These are phyloP conservation scores for Atractosteus spatula DNA, from an alignment of 2,113 vertebrate genomes.

Conservation along the genomic window DNA sequence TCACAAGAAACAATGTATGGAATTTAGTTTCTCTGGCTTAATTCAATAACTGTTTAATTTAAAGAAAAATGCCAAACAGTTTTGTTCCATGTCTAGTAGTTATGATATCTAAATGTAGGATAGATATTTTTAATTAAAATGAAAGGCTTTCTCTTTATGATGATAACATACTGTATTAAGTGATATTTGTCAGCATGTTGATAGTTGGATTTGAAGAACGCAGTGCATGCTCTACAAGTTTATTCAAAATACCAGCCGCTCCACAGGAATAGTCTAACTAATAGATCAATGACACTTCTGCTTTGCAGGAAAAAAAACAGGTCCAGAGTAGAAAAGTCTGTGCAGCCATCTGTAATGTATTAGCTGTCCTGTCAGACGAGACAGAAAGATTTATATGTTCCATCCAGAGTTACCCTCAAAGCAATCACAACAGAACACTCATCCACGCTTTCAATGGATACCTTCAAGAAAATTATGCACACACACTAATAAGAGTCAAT, in stretches of 20 bases:
- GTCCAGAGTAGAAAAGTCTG: background rate
- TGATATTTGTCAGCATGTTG: background rate
- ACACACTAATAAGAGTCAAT: background rate
- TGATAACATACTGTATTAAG: background rate
- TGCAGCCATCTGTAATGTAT: background rate
- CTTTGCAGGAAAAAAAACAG: background rate
- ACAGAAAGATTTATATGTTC: constrained; percentile 10
- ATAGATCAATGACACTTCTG: background rate
- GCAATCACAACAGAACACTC: background rate
- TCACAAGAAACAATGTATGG: too few relatives aligned
- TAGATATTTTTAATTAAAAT: background rate
- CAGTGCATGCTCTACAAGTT: background rate
- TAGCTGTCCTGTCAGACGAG: constrained; percentile 1
- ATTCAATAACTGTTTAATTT: too few relatives aligned
- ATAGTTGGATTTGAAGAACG: constrained; percentile 1
- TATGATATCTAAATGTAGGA: too few relatives aligned
- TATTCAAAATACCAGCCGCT: constrained; percentile 1
- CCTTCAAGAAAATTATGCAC: background rate
- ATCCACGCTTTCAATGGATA: background rate
- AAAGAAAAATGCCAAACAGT: too few relatives aligned
- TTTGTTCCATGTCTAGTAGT: too few relatives aligned
- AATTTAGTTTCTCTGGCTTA: too few relatives aligned
- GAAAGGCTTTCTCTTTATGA: too few relatives aligned
- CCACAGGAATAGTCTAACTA: background rate
- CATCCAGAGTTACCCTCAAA: background rate